Evolutionary conservation across 2,888 invertebrate species (phyloP).

Genomic region (Anagyrus pseudococci): DNA sequence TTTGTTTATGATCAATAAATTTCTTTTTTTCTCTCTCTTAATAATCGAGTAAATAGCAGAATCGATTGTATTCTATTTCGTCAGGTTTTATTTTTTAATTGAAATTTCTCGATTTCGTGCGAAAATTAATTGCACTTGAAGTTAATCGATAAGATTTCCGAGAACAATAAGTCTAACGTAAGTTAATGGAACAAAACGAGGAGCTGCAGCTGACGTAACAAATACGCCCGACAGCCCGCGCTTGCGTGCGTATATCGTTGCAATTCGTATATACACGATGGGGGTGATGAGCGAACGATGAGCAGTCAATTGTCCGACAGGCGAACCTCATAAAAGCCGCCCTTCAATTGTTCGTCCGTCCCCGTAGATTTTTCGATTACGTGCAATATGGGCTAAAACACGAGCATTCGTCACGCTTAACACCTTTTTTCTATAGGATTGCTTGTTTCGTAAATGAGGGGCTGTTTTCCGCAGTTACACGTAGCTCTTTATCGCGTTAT

Average conservation of each 20-base stretch:
- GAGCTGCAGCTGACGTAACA: slow-evolving; percentile 28
- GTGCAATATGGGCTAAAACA: background rate
- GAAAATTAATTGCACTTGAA: background rate
- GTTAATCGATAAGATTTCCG: slow-evolving; percentile 16
- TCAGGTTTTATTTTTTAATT: too few relatives aligned
- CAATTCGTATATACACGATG: slow-evolving; percentile 1
- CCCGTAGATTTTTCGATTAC: too few relatives aligned
- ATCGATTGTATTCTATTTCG: too few relatives aligned
- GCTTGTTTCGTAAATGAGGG: too few relatives aligned
- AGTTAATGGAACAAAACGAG: slow-evolving; percentile 30
- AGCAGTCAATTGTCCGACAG: slow-evolving; percentile 6
- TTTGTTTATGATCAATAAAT: too few relatives aligned
- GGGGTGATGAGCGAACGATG: slow-evolving; percentile 15
- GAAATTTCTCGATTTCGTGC: too few relatives aligned
- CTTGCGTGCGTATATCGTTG: background rate
- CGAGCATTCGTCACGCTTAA: too few relatives aligned
- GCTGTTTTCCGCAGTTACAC: too few relatives aligned
- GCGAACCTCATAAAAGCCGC: slow-evolving; percentile 22
- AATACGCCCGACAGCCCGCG: slow-evolving; percentile 18
- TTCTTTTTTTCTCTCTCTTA: too few relatives aligned
- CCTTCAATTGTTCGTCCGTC: slow-evolving; percentile 23
- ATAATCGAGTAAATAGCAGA: too few relatives aligned
- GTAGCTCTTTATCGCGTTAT: too few relatives aligned
- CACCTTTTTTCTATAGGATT: too few relatives aligned
- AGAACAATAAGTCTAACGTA: slow-evolving; percentile 23